These are phyloP conservation scores for Drosophila azteca DNA, from an alignment of 1,140 invertebrate genomes.

Conservation along the genomic window DNA sequence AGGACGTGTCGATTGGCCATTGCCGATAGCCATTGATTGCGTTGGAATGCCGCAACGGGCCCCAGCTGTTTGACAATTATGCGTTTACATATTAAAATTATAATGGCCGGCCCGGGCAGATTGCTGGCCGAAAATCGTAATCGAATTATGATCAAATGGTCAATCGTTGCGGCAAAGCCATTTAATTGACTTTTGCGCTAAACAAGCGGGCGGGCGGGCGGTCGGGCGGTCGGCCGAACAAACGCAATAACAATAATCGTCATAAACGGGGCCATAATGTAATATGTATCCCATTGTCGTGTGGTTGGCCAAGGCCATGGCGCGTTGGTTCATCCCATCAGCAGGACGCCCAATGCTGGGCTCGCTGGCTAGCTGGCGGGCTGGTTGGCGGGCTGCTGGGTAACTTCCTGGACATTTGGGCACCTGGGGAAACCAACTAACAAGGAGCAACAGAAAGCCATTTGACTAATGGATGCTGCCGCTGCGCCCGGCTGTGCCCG, in stretches of 20 bases:
- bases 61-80: conserved; percentile 46
- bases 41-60: conserved; percentile 25
- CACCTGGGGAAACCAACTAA: conserved; percentile 44
- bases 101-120: conserved; percentile 35
- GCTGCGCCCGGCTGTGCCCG: conserved; percentile 9
- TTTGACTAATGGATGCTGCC: conserved; percentile 76
- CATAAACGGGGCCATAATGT: conserved; percentile 67
- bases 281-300: conserved; percentile 44
- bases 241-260: conserved; percentile 78
- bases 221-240: background rate
- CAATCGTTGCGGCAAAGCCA: conserved; percentile 46
- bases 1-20: no score
- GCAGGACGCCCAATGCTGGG: background rate
- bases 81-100: conserved; percentile 45
- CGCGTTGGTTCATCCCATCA: background rate
- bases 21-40: conserved; percentile 40
- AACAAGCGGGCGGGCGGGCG: conserved; percentile 14
- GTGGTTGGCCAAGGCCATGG: conserved; percentile 4
- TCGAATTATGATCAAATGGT: conserved; percentile 69
- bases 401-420: conserved; percentile 44
- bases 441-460: conserved; percentile 65
- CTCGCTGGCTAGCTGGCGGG: no score
- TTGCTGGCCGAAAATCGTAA: conserved; percentile 50
- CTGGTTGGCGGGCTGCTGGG: no score
- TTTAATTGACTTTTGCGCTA: conserved; percentile 74